A percentile compares a stretch with the other conserved stretches of the same genome.
Evolutionary conservation across 53 echinoderm and acorn worm species (phyloP).

Genomic region (Patiria pectinifera): DNA sequence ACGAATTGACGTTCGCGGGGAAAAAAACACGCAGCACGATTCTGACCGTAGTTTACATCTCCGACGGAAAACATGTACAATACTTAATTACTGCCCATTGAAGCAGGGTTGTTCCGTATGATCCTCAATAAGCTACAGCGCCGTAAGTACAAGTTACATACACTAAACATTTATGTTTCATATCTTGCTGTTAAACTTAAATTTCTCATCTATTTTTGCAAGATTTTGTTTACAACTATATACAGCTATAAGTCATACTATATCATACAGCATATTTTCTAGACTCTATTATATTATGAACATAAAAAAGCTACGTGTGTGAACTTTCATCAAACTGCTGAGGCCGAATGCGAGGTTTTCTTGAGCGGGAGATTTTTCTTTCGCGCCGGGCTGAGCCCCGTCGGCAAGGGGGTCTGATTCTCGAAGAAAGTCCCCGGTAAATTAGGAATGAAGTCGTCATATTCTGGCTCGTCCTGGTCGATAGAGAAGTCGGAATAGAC

Average conservation of each 20-base stretch:
- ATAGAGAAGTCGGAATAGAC: conserved; percentile 58
- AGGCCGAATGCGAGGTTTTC: conserved; percentile 36
- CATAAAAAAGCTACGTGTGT: conserved; percentile 30
- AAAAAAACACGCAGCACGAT: too few relatives aligned
- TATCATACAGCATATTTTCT: conserved; percentile 31
- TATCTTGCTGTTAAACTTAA: background rate
- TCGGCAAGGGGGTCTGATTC: conserved; percentile 75
- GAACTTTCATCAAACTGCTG: conserved; percentile 38
- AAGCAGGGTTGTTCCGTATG: too few relatives aligned
- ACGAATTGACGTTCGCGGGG: too few relatives aligned
- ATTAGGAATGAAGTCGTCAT: conserved; percentile 85
- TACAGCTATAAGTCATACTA: conserved; percentile 33
- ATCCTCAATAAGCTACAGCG: too few relatives aligned
- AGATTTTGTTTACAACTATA: conserved; percentile 21
- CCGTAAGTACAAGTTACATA: background rate
- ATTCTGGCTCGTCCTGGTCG: conserved; percentile 87
- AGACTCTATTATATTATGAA: conserved; percentile 42
- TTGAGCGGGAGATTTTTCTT: conserved; percentile 49
- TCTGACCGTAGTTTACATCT: too few relatives aligned
- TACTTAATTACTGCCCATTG: too few relatives aligned
- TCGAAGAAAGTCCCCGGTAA: conserved; percentile 86
- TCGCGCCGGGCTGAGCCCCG: conserved; percentile 47
- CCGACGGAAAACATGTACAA: too few relatives aligned
- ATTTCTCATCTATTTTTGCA: background rate
- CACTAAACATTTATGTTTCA: background rate